phyloP scores from a whole-genome alignment of 2,113 vertebrate species.

The Amphilophus citrinellus region DNA sequence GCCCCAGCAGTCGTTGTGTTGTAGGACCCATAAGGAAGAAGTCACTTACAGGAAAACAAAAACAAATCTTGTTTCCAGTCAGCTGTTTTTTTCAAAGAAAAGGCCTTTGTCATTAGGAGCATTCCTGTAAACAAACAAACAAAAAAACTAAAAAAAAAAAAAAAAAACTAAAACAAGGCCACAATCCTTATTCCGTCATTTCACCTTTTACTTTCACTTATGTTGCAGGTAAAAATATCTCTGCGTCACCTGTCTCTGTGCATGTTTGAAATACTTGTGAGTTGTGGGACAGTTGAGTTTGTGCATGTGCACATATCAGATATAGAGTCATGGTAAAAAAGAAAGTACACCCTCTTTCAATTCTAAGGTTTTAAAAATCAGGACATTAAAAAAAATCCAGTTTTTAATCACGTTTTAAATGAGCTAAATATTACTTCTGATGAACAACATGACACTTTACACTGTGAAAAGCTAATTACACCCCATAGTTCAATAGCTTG shows the following conservation, averaged over 20 bases:
- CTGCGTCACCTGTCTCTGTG: background rate
- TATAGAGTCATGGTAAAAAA: background rate
- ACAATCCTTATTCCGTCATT: background rate
- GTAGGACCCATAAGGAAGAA: conserved; percentile 48
- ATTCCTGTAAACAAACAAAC: background rate
- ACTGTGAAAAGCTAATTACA: background rate
- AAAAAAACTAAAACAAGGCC: no score
- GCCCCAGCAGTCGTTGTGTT: conserved; percentile 18
- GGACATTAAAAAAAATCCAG: background rate
- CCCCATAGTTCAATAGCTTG: background rate
- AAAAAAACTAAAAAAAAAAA: no score
- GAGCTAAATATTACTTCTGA: background rate
- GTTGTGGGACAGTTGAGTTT: background rate
- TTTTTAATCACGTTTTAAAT: background rate
- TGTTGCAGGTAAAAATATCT: background rate
- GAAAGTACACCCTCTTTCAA: background rate
- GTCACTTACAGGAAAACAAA: conserved; percentile 42
- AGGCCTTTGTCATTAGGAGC: background rate
- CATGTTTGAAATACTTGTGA: background rate
- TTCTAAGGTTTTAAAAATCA: background rate
- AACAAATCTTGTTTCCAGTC: conserved; percentile 20
- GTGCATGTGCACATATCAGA: background rate
- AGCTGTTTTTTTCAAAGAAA: background rate
- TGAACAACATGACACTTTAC: background rate
- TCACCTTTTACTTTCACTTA: background rate